Evolutionary conservation across 2,113 vertebrate genomes (phyloP).

Genomic region (Hyperopisus bebe): DNA sequence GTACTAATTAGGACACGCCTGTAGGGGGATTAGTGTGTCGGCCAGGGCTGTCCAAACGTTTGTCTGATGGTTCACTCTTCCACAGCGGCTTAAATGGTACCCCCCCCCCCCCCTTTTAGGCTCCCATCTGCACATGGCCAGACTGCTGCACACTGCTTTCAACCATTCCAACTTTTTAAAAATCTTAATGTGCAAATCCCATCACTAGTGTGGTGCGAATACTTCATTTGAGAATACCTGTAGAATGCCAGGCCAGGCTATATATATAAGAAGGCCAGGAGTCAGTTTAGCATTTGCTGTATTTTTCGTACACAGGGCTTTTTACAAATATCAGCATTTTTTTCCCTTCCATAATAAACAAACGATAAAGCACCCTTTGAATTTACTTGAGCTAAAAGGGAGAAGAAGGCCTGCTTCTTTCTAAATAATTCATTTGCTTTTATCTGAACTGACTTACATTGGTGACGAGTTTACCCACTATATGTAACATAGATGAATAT

Average conservation of each 20-base stretch:
- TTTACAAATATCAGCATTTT: slow-evolving; percentile 49
- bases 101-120: neutral
- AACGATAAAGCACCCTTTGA: slow-evolving; percentile 54
- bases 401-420: neutral
- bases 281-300: slow-evolving; percentile 55
- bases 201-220: slow-evolving; percentile 51
- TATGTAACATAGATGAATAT: neutral
- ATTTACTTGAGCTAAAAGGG: slow-evolving; percentile 28
- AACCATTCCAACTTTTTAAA: slow-evolving; percentile 58
- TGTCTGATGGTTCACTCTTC: neutral
- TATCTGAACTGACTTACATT: neutral
- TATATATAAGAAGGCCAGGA: slow-evolving; percentile 61
- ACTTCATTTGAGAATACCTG: slow-evolving; percentile 69
- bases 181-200: slow-evolving; percentile 56
- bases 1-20: neutral
- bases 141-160: slow-evolving; percentile 16
- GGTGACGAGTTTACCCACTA: neutral
- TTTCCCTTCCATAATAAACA: slow-evolving; percentile 55
- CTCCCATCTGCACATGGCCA: neutral
- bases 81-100: neutral
- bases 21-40: neutral
- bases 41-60: slow-evolving; percentile 12
- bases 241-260: slow-evolving; percentile 59
- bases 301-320: slow-evolving; percentile 48
- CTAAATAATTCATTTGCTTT: slow-evolving; percentile 1